Evolutionary conservation across 2,888 invertebrate species (phyloP).

Genomic region (Acleris cristana): DNA sequence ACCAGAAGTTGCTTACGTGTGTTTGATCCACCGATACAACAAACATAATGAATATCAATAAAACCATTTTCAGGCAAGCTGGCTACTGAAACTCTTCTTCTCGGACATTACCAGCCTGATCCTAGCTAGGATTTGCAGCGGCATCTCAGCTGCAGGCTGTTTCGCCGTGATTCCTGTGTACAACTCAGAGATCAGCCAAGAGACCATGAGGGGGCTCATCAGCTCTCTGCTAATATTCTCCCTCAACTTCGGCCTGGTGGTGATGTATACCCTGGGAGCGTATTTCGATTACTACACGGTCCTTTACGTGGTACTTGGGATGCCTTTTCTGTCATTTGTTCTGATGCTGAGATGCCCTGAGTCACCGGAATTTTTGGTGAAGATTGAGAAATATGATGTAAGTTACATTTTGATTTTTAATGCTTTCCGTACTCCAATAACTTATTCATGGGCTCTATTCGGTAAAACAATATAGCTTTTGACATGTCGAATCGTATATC

Average conservation of each 20-base stretch:
- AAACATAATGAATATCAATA: too few species aligned
- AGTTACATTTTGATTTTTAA: slow-evolving; percentile 36
- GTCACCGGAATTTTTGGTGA: slow-evolving; percentile 66
- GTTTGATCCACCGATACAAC: too few species aligned
- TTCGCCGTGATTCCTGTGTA: slow-evolving; percentile 64
- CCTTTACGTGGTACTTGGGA: slow-evolving; percentile 54
- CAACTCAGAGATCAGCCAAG: slow-evolving; percentile 66
- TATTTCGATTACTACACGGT: slow-evolving; percentile 60
- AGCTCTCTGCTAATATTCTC: slow-evolving; percentile 58
- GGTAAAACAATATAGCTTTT: neutral
- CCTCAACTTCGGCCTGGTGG: slow-evolving; percentile 56
- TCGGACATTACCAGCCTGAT: slow-evolving; percentile 51
- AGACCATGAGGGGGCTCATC: slow-evolving; percentile 59
- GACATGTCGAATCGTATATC: too few species aligned
- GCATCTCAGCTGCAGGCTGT: slow-evolving; percentile 61
- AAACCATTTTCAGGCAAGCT: slow-evolving; percentile 55
- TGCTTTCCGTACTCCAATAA: too few species aligned
- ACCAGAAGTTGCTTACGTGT: too few species aligned
- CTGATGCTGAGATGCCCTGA: slow-evolving; percentile 64
- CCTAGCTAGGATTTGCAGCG: slow-evolving; percentile 56
- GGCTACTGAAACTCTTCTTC: slow-evolving; percentile 60
- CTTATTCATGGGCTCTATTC: neutral
- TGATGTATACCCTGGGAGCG: slow-evolving; percentile 63
- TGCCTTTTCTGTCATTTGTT: slow-evolving; percentile 54
- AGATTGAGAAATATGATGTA: slow-evolving; percentile 60